Percentiles rank a stretch among this genome's conserved stretches.
These are phyloP conservation scores for Amphipoea oculea DNA, from an alignment of 2,888 invertebrate genomes.

Conservation along the genomic window DNA sequence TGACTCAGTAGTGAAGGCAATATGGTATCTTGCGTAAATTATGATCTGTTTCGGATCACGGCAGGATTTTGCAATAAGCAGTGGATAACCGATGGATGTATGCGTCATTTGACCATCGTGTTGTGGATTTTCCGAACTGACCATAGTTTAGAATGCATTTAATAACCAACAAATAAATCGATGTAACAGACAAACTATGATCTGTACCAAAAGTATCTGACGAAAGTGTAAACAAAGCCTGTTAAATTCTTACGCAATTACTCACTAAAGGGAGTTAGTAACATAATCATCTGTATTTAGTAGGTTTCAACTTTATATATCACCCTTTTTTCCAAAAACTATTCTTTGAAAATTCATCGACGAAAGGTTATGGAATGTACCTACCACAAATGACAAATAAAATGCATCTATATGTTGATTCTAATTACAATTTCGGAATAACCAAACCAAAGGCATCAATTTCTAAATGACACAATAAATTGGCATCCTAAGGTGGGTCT, in stretches of 20 bases:
- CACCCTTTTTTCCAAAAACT: not conserved
- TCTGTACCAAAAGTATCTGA: not conserved
- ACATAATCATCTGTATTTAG: not conserved
- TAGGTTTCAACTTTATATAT: not conserved
- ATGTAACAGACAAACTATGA: not conserved
- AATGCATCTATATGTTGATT: not conserved
- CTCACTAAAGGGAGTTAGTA: no score
- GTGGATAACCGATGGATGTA: not conserved
- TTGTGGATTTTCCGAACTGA: constrained; percentile 29
- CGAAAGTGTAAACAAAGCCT: not conserved
- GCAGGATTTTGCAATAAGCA: constrained; percentile 13
- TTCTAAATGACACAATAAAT: not conserved
- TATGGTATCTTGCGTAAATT: not conserved
- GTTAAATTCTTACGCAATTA: not conserved
- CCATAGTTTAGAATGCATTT: not conserved
- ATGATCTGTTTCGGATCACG: constrained; percentile 16
- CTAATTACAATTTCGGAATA: not conserved
- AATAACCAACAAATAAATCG: constrained; percentile 7
- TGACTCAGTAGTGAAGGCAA: constrained; percentile 34
- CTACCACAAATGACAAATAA: not conserved
- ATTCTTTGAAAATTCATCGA: not conserved
- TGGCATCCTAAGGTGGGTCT: no score
- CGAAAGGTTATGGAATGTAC: not conserved
- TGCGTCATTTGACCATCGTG: constrained; percentile 35
- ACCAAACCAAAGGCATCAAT: not conserved